Conservation (phyloP, 1,140 invertebrate genomes). For the Penaeus japonicus region DNA sequence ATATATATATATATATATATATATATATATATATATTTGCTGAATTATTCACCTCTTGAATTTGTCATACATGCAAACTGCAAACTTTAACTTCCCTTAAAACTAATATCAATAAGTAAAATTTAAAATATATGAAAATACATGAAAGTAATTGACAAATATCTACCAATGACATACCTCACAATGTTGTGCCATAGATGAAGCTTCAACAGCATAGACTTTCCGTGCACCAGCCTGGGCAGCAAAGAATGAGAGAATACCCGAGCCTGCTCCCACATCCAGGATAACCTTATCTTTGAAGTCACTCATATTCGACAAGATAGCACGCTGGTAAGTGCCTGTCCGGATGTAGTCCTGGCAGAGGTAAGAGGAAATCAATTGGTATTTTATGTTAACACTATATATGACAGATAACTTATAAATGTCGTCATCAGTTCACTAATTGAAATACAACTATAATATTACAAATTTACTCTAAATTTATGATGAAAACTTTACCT, state of each 20-base stretch:
- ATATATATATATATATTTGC: too few relatives aligned
- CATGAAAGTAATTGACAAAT: too few relatives aligned
- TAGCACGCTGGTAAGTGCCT: slow-evolving; percentile 97
- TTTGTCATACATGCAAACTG: too few relatives aligned
- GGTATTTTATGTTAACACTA: not conserved
- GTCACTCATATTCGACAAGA: slow-evolving; percentile 91
- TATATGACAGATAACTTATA: not conserved
- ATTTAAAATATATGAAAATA: too few relatives aligned
- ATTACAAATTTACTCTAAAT: not conserved
- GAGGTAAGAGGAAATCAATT: not conserved
- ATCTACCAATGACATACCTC: slow-evolving; percentile 71
- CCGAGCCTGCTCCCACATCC: slow-evolving; percentile 96
- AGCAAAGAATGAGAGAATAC: slow-evolving; percentile 98
- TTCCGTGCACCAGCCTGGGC: slow-evolving; percentile 95
- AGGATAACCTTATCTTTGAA: slow-evolving; percentile 93
- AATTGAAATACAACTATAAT: not conserved
- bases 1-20: too few relatives aligned
- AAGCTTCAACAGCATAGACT: slow-evolving; percentile 98
- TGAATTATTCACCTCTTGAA: too few relatives aligned
- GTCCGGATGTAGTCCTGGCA: slow-evolving; percentile 93
- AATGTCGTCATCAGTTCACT: not conserved
- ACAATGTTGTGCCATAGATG: slow-evolving; percentile 97
- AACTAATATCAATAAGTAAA: too few relatives aligned
- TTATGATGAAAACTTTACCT: slow-evolving; percentile 62
- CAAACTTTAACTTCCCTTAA: too few relatives aligned